Percentiles rank a stretch among this genome's conserved stretches.
phyloP scores from a whole-genome alignment of 2,113 vertebrate genomes.

The Catagonus wagneri region DNA sequence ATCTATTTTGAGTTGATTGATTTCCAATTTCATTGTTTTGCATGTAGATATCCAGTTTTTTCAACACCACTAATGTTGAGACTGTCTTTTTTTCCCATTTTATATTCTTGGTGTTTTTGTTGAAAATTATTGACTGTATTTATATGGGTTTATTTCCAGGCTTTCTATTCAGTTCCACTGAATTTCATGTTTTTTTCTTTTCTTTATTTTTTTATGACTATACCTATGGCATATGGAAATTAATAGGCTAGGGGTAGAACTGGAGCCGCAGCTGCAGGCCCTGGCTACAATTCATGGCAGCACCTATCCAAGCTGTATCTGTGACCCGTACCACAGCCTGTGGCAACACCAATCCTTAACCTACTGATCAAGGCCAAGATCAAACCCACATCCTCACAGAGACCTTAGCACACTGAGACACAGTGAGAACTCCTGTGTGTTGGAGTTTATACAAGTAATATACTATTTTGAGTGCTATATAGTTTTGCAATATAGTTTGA shows the following conservation, averaged over 20 bases:
- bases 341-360: no score
- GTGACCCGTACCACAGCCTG: no score
- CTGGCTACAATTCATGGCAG: no score
- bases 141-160: neutral
- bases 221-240: no score
- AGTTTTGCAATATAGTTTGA: neutral
- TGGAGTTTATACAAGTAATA: neutral
- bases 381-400: no score
- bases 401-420: no score
- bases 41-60: neutral
- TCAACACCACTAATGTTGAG: neutral
- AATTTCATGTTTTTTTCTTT: neutral
- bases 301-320: no score
- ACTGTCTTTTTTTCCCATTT: neutral
- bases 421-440: neutral
- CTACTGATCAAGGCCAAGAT: no score
- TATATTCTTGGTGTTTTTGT: neutral
- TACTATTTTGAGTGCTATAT: neutral
- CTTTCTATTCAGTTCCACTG: neutral
- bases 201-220: no score
- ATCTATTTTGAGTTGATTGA: neutral
- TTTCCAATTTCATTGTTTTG: neutral
- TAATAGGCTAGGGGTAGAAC: no score
- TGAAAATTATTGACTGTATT: neutral
- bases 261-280: no score